Conservation (phyloP, 2,113 vertebrate species). For the Rhinoderma darwinii region DNA sequence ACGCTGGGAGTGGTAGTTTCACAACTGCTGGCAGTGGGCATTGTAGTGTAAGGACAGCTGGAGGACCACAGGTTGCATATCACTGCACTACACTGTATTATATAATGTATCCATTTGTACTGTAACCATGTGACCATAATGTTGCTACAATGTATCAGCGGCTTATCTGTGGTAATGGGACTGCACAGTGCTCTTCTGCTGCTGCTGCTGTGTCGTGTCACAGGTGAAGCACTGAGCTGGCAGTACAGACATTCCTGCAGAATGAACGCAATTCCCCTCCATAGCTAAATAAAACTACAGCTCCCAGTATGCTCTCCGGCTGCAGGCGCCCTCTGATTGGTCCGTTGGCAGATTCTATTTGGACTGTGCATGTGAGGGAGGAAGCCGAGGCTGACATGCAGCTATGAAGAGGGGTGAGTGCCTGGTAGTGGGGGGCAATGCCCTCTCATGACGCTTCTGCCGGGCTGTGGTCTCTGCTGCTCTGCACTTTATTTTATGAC, state of each 20-base stretch:
- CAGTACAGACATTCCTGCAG: neutral
- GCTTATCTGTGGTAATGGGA: neutral
- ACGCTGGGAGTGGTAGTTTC: neutral
- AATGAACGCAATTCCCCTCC: conserved; percentile 13
- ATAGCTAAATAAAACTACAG: neutral
- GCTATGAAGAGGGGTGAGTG: conserved; percentile 38
- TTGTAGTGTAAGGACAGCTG: no score
- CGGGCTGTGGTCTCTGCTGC: neutral
- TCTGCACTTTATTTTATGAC: neutral
- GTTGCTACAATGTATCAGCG: neutral
- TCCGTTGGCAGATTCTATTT: neutral
- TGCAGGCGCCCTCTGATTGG: conserved; percentile 24
- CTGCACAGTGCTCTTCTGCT: no score
- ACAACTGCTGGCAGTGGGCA: no score
- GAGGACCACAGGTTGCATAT: neutral
- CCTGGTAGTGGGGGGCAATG: neutral
- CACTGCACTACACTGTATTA: neutral
- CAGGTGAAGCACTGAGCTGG: neutral
- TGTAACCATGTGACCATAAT: neutral
- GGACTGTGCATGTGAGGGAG: conserved; percentile 39
- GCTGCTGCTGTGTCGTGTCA: neutral
- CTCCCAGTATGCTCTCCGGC: conserved; percentile 45
- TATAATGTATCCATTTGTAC: neutral
- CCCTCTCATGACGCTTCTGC: neutral
- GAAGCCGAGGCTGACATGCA: conserved; percentile 34